A percentile compares a stretch with the other conserved stretches of the same genome.
Conservation (phyloP, 1,140 invertebrate species). For the Campoletis sonorensis region DNA sequence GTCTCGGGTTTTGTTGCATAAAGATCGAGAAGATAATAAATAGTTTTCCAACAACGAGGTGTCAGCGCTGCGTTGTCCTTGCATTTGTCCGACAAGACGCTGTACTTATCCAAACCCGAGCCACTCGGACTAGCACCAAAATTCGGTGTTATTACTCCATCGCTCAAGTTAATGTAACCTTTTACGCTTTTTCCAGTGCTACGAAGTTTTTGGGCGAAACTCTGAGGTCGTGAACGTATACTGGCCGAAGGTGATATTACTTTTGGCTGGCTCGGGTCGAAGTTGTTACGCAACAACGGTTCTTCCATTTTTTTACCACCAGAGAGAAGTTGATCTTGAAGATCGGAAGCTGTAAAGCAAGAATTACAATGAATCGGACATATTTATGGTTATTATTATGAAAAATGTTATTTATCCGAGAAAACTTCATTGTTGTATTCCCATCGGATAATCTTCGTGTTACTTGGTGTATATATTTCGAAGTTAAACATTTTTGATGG, state of each 20-base stretch:
- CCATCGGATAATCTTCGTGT: too few relatives aligned
- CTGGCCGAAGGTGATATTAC: slow-evolving; percentile 80
- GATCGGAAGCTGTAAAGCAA: slow-evolving; percentile 78
- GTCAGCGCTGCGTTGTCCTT: slow-evolving; percentile 76
- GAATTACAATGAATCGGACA: slow-evolving; percentile 16
- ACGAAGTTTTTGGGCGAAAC: slow-evolving; percentile 89
- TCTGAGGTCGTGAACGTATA: slow-evolving; percentile 85
- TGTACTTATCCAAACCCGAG: slow-evolving; percentile 79
- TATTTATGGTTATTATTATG: slow-evolving; percentile 17
- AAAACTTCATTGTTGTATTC: too few relatives aligned
- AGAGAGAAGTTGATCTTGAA: slow-evolving; percentile 78
- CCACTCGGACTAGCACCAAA: slow-evolving; percentile 80
- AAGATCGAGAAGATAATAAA: slow-evolving; percentile 93
- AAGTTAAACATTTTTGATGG: too few relatives aligned
- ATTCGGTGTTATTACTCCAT: slow-evolving; percentile 84
- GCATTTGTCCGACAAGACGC: slow-evolving; percentile 75
- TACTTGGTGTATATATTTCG: too few relatives aligned
- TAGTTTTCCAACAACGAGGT: slow-evolving; percentile 95
- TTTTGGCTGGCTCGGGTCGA: slow-evolving; percentile 71
- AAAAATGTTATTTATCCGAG: slow-evolving; percentile 28
- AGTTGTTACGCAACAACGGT: slow-evolving; percentile 71
- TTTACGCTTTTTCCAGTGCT: slow-evolving; percentile 90
- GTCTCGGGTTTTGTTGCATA: slow-evolving; percentile 96
- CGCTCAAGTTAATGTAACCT: slow-evolving; percentile 84
- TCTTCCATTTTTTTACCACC: slow-evolving; percentile 73